Conservation (phyloP, 2,113 vertebrate genomes). For the Beaufortia kweichowensis region DNA sequence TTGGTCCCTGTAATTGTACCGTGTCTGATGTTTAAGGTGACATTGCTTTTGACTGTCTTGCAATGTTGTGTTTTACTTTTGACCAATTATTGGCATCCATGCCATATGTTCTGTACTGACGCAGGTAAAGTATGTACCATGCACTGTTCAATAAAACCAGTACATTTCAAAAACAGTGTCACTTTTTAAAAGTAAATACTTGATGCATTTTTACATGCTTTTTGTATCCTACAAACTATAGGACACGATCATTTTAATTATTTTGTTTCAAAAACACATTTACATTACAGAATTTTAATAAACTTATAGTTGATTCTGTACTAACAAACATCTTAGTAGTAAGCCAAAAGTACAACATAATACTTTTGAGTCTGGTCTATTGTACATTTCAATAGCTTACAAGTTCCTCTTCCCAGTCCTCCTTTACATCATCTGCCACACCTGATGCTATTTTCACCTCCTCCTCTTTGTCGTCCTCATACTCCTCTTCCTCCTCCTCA, state of each 20-base stretch:
- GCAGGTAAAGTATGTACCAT: constrained; percentile 61
- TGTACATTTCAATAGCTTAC: background rate
- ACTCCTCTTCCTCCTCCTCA: constrained; percentile 51
- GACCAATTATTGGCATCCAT: constrained; percentile 52
- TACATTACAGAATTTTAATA: background rate
- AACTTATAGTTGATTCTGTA: background rate
- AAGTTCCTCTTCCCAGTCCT: constrained; percentile 65
- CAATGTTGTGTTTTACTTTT: constrained; percentile 62
- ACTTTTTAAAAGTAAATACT: background rate
- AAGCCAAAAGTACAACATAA: background rate
- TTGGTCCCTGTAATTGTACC: constrained; percentile 56
- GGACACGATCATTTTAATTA: background rate
- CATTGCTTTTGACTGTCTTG: constrained; percentile 61
- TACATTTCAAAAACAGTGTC: constrained; percentile 40
- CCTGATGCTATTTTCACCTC: background rate
- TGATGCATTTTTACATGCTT: background rate
- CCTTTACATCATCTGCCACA: constrained; percentile 39
- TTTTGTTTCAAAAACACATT: background rate
- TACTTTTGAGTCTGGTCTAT: background rate
- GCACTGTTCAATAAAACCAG: constrained; percentile 70
- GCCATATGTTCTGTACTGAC: constrained; percentile 56
- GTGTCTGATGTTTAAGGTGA: constrained; percentile 60
- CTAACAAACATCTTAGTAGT: background rate
- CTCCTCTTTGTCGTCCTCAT: constrained; percentile 53
- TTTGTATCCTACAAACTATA: background rate